Conservation (phyloP, 2,888 invertebrate species). For the Platerodrilus igneus region DNA sequence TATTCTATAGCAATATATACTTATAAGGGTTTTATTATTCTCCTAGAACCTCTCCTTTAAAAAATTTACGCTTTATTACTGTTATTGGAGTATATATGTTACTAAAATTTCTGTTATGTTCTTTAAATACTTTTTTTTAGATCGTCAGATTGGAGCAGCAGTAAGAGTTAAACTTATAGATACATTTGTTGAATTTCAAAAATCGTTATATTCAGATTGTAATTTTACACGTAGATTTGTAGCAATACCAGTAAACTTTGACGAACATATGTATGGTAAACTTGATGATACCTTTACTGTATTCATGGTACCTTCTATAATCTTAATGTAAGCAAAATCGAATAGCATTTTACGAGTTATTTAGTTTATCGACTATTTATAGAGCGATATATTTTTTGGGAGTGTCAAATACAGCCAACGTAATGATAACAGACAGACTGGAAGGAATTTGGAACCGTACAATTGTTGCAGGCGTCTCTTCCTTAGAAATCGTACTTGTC, state of each 20-base stretch:
- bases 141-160: slow-evolving; percentile 76
- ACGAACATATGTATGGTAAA: slow-evolving; percentile 66
- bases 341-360: no score
- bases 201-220: slow-evolving; percentile 60
- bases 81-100: no score
- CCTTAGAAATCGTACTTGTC: slow-evolving; percentile 73
- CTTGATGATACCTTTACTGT: slow-evolving; percentile 66
- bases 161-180: slow-evolving; percentile 65
- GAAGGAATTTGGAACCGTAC: slow-evolving; percentile 87
- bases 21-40: no score
- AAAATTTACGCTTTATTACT: no score
- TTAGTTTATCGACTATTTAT: no score
- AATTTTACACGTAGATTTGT: slow-evolving; percentile 55
- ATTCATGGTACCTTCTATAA: slow-evolving; percentile 81
- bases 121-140: no score
- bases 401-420: slow-evolving; percentile 75
- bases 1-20: no score
- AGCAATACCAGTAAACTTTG: slow-evolving; percentile 61
- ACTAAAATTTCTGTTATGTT: no score
- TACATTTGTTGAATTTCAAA: slow-evolving; percentile 64
- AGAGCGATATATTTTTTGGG: slow-evolving; percentile 84
- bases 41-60: no score
- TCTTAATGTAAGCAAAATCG: slow-evolving; percentile 64
- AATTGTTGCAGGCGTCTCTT: slow-evolving; percentile 77
- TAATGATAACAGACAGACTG: slow-evolving; percentile 73